Evolutionary conservation across 2,797 vertebrate genomes (phyloP).

Genomic region (Macroramphosus scolopax): DNA sequence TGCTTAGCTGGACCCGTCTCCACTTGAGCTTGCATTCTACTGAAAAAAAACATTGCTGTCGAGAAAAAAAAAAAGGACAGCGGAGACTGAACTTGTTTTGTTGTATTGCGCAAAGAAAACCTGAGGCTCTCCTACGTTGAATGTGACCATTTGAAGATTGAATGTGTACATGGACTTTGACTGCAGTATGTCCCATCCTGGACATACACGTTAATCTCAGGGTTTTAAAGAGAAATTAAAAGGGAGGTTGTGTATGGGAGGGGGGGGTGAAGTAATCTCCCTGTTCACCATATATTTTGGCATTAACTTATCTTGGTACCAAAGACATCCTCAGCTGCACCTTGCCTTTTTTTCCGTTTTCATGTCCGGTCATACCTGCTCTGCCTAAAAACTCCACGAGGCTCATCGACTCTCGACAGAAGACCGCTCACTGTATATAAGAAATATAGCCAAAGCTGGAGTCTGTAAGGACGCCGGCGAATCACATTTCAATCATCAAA

Average conservation of each 20-base stretch:
- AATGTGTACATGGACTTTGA: conserved; percentile 64
- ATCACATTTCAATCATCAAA: too few relatives aligned
- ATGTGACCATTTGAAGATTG: conserved; percentile 70
- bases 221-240: conserved; percentile 79
- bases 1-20: too few relatives aligned
- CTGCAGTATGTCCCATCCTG: conserved; percentile 69
- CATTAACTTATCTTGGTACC: conserved; percentile 56
- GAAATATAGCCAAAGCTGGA: conserved; percentile 8
- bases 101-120: conserved; percentile 20
- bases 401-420: too few relatives aligned
- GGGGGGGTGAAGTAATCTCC: conserved; percentile 35
- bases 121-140: conserved; percentile 27
- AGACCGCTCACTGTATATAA: conserved; percentile 2
- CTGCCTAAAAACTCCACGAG: conserved; percentile 20
- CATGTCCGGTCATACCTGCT: conserved; percentile 14
- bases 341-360: conserved; percentile 38
- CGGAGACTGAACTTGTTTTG: conserved; percentile 34
- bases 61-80: conserved; percentile 19
- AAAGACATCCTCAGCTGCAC: conserved; percentile 63
- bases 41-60: conserved; percentile 32
- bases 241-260: conserved; percentile 28
- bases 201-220: conserved; percentile 87
- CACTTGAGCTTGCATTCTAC: conserved; percentile 14
- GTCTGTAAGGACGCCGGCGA: too few relatives aligned
- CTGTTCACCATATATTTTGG: conserved; percentile 26